phyloP scores from a whole-genome alignment of 1,140 invertebrate species.

The Eufriesea mexicana region DNA sequence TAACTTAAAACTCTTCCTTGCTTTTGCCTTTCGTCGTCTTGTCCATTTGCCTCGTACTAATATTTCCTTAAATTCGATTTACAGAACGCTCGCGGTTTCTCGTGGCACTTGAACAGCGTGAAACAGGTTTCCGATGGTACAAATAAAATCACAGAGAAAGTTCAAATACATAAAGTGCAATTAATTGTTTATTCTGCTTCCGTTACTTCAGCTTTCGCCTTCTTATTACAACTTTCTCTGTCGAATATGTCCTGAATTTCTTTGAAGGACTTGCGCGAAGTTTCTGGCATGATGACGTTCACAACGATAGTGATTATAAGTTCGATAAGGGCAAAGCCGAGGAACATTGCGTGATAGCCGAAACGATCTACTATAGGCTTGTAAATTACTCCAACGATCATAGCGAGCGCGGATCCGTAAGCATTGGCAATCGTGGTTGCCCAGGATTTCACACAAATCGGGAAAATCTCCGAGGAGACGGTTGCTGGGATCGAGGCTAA shows the following conservation, averaged over 20 bases:
- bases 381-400: constrained; percentile 88
- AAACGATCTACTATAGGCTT: constrained; percentile 83
- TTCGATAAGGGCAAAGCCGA: constrained; percentile 85
- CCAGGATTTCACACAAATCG: constrained; percentile 85
- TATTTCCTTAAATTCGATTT: not conserved
- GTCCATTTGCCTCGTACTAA: no score
- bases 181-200: not conserved
- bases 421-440: constrained; percentile 86
- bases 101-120: not conserved
- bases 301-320: constrained; percentile 81
- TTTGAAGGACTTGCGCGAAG: constrained; percentile 88
- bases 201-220: not conserved
- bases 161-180: not conserved
- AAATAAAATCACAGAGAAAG: not conserved
- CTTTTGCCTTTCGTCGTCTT: no score
- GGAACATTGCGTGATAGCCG: constrained; percentile 86
- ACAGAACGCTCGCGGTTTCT: not conserved
- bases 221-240: not conserved
- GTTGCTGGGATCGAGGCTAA: constrained; percentile 87
- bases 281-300: constrained; percentile 87
- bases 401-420: constrained; percentile 86
- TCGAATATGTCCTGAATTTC: constrained; percentile 31
- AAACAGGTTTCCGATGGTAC: not conserved
- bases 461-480: constrained; percentile 88
- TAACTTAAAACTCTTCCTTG: no score